phyloP scores from a whole-genome alignment of 2,113 vertebrate genomes.

The Bufo bufo region DNA sequence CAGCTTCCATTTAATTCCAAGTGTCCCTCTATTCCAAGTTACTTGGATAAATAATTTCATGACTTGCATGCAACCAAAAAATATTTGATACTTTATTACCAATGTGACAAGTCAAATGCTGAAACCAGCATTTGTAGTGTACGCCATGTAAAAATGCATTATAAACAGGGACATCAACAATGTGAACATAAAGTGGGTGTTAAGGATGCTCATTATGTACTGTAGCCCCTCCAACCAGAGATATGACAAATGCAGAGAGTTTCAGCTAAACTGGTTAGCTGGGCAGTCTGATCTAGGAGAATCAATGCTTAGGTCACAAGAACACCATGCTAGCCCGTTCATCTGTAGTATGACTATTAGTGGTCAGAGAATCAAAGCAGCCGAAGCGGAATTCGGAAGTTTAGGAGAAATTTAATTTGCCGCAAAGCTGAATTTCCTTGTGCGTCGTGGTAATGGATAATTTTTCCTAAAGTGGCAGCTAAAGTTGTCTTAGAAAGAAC shows the following conservation, averaged over 20 bases:
- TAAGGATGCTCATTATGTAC: not conserved
- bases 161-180: not conserved
- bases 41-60: not conserved
- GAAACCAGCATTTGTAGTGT: not conserved
- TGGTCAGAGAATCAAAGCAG: too few relatives aligned
- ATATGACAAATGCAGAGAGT: not conserved
- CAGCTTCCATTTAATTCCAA: too few relatives aligned
- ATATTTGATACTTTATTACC: not conserved
- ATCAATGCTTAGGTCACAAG: not conserved
- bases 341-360: not conserved
- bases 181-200: not conserved
- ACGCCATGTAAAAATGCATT: not conserved
- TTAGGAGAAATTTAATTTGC: too few relatives aligned
- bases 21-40: not conserved
- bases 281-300: too few relatives aligned
- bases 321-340: not conserved
- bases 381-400: too few relatives aligned
- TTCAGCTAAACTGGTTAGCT: not conserved
- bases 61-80: not conserved
- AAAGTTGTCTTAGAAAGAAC: too few relatives aligned
- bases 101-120: not conserved
- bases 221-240: too few relatives aligned
- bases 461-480: too few relatives aligned
- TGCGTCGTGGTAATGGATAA: too few relatives aligned
- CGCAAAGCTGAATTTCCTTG: too few relatives aligned